phyloP scores from a whole-genome alignment of 2,797 vertebrate species.

The Leptoclinus maculatus region DNA sequence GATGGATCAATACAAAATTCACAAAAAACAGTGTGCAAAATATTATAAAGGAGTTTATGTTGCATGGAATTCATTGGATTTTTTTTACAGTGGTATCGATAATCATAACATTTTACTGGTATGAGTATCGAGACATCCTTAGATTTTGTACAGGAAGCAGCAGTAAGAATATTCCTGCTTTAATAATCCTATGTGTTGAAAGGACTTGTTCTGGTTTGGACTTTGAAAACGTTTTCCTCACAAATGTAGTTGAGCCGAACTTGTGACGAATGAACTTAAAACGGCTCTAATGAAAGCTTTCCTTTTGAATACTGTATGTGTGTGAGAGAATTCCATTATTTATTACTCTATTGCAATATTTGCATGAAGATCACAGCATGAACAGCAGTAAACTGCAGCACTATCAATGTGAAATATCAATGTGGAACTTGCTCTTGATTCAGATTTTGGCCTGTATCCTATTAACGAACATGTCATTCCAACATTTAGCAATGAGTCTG shows the following conservation, averaged over 20 bases:
- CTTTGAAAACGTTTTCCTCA: neutral
- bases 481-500: slow-evolving; percentile 29
- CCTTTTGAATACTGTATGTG: neutral
- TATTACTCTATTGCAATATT: neutral
- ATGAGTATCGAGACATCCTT: neutral
- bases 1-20: neutral
- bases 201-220: neutral
- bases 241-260: neutral
- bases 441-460: slow-evolving; percentile 21
- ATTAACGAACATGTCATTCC: slow-evolving; percentile 16
- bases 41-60: neutral
- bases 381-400: neutral
- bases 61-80: neutral
- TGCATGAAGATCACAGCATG: neutral
- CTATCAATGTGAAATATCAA: neutral
- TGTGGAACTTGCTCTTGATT: slow-evolving; percentile 25
- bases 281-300: neutral
- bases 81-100: neutral
- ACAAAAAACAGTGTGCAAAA: neutral
- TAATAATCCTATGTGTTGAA: neutral
- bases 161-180: neutral
- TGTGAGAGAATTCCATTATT: neutral
- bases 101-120: neutral
- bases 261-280: neutral
- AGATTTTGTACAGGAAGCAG: neutral